Evolutionary conservation across 2,888 invertebrate species (phyloP), one percentile per base, ranked within the genome.

Genomic region (Lissonota sp.): DNA sequence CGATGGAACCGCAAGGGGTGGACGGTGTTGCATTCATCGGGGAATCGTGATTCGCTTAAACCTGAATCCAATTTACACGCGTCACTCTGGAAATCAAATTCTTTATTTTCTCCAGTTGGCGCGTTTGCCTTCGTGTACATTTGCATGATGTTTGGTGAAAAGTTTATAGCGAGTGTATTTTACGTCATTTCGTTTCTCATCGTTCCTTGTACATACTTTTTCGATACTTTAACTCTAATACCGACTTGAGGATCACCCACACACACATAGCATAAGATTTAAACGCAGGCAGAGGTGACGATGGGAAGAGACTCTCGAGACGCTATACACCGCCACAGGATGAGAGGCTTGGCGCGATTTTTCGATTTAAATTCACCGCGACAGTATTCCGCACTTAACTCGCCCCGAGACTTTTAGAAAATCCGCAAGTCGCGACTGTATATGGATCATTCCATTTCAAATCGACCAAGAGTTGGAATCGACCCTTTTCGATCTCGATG

Each of bases 21-120:
- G 39, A 4, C 40, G 16, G 46, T 60, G 71, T 55, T 69, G 69
- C 64, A 75, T 71, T 60, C 74, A 71, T 53, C 46, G 70, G 72
- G 75, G 80, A 78, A 78, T 76, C 67, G 51, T 62, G 74, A 78
- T 78, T 78, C 71, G 78, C 71, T 80, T 73, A 77, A 74, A 78
- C 70, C 53, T 76, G 77, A 83, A 84, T 84, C 79, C 83, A 83
- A 84, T 84, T 83, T 84, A 78, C 72, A 64, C 72, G 67, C 64
- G 81, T 81, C 83, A 82, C 84, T 74, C 75, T 81, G 80, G 83
- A 84, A 84, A 84, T 84, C 83, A 84, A 83, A 80, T 83, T 46
- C 14, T 79, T 75, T 74, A 80, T 79, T 80, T 79, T 71, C 76
- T 62, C 49, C 8, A 7, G 39, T 14, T 57, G 26, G 3, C 64